Evolutionary conservation across 2,888 invertebrate species (phyloP).

Genomic region (Argyresthia goedartella): DNA sequence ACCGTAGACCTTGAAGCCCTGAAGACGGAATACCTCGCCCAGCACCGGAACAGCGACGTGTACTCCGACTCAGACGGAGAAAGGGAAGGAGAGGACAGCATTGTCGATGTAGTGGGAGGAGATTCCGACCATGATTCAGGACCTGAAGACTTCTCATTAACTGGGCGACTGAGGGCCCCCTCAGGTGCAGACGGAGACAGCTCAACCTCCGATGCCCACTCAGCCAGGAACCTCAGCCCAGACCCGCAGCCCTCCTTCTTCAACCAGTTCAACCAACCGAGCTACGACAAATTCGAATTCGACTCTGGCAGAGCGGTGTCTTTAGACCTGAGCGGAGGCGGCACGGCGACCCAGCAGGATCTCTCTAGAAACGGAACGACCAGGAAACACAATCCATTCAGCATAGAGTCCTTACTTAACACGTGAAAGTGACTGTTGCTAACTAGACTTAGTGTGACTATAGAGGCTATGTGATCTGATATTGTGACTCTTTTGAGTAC

Average conservation of each 20-base stretch:
- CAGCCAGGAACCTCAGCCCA: slow-evolving; percentile 57
- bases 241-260: slow-evolving; percentile 60
- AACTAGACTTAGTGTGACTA: slow-evolving; percentile 21
- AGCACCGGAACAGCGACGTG: slow-evolving; percentile 74
- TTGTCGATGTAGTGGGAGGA: slow-evolving; percentile 89
- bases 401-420: slow-evolving; percentile 89
- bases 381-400: slow-evolving; percentile 86
- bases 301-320: slow-evolving; percentile 62
- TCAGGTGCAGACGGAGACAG: slow-evolving; percentile 71
- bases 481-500: slow-evolving; percentile 24
- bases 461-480: slow-evolving; percentile 42
- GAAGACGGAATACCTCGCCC: slow-evolving; percentile 87
- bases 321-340: slow-evolving; percentile 56
- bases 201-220: slow-evolving; percentile 60
- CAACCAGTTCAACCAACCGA: slow-evolving; percentile 49
- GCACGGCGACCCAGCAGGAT: slow-evolving; percentile 55
- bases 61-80: slow-evolving; percentile 73
- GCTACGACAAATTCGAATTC: slow-evolving; percentile 63
- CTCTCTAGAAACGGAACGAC: slow-evolving; percentile 65
- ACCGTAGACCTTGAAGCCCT: slow-evolving; percentile 89
- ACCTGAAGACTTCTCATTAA: slow-evolving; percentile 74
- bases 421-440: slow-evolving; percentile 67
- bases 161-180: slow-evolving; percentile 70
- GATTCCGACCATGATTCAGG: slow-evolving; percentile 80
- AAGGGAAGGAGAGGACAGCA: slow-evolving; percentile 76